Evolutionary conservation across 2,888 invertebrate genomes (phyloP).

Genomic region (Habrosyne pyritoides): DNA sequence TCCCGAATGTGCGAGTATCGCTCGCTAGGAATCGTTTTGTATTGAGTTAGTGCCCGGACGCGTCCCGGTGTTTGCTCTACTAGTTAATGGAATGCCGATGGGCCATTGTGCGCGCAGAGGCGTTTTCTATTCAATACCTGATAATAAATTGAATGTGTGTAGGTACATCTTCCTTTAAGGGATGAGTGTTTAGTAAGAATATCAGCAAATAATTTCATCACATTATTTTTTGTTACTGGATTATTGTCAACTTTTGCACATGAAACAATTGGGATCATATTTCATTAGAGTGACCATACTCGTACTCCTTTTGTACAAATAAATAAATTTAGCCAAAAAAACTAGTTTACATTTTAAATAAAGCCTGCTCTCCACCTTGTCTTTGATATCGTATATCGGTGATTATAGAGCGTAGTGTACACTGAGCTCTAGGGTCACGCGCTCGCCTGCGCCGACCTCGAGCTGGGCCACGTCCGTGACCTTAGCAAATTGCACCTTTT

Average conservation of each 20-base stretch:
- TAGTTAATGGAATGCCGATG: conserved; percentile 80
- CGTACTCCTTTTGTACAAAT: background rate
- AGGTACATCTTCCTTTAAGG: conserved; percentile 53
- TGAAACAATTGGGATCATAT: too few species aligned
- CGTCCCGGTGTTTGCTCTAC: conserved; percentile 71
- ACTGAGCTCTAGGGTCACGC: conserved; percentile 19
- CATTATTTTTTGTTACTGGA: background rate
- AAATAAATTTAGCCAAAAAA: background rate
- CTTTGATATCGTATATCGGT: conserved; percentile 27
- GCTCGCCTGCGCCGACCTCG: conserved; percentile 16
- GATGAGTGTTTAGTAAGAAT: conserved; percentile 44
- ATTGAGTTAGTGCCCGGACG: conserved; percentile 70
- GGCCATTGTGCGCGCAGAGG: conserved; percentile 67
- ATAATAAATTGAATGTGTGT: conserved; percentile 68
- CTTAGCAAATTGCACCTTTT: conserved; percentile 36
- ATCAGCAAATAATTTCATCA: background rate
- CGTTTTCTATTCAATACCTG: conserved; percentile 71
- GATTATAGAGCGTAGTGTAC: conserved; percentile 18
- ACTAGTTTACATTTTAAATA: background rate
- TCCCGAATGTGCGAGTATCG: conserved; percentile 67
- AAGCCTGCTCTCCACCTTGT: conserved; percentile 6
- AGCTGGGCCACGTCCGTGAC: conserved; percentile 24
- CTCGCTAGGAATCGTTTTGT: conserved; percentile 67
- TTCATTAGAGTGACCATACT: too few species aligned
- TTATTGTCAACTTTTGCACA: background rate